Conservation (phyloP, 2,113 vertebrate genomes). For the Tragelaphus strepsiceros region DNA sequence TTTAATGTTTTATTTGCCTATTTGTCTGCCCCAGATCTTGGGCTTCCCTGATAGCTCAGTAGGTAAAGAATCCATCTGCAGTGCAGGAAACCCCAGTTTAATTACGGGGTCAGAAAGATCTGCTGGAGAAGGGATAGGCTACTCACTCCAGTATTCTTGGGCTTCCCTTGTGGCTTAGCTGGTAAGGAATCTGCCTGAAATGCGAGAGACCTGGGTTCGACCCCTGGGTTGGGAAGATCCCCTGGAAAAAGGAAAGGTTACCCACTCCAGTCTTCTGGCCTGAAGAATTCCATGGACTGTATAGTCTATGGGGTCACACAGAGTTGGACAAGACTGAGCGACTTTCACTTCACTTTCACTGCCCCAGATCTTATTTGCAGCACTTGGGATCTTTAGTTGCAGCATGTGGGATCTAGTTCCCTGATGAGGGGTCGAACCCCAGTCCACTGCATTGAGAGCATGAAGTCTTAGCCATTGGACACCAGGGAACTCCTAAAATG, state of each 20-base stretch:
- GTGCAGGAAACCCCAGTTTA: neutral
- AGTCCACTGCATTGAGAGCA: neutral
- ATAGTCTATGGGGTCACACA: neutral
- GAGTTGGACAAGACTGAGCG: neutral
- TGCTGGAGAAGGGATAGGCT: neutral
- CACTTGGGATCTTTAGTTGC: neutral
- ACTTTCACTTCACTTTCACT: neutral
- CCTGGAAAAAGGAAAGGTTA: neutral
- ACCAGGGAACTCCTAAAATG: neutral
- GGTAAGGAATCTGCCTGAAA: neutral
- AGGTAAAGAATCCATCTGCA: neutral
- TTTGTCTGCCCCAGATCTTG: neutral
- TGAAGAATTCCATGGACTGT: neutral
- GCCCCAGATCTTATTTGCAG: neutral
- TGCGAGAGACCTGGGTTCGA: accelerated
- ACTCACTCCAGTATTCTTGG: neutral
- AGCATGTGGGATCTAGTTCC: neutral
- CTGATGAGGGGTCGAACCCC: accelerated
- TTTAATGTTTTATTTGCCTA: neutral
- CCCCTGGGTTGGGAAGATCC: neutral
- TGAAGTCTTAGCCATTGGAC: neutral
- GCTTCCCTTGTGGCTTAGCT: neutral
- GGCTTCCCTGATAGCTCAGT: neutral
- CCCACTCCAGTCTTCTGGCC: neutral
- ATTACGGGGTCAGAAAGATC: neutral